Evolutionary conservation across 2,888 invertebrate genomes (phyloP).

Genomic region (Schizotus pectinicornis): DNA sequence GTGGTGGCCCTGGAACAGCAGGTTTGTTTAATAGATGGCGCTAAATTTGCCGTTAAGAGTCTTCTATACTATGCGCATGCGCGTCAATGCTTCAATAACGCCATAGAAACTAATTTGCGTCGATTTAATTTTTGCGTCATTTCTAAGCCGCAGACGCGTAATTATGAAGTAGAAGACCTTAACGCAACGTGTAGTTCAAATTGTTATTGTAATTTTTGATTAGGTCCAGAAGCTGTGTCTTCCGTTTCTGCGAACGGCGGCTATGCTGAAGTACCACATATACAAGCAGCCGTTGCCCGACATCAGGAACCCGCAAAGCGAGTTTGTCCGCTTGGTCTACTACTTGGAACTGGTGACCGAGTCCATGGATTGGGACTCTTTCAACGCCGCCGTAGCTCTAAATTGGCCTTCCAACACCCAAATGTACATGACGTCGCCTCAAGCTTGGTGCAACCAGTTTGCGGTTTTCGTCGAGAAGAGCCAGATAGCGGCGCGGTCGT

Average conservation of each 20-base stretch:
- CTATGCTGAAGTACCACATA: slow-evolving; percentile 75
- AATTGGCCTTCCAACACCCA: slow-evolving; percentile 64
- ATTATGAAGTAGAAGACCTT: slow-evolving; percentile 1
- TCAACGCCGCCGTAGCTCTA: slow-evolving; percentile 69
- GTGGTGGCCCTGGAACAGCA: slow-evolving; percentile 58
- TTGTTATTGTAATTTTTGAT: neutral
- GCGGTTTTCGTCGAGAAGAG: slow-evolving; percentile 63
- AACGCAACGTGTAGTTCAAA: neutral
- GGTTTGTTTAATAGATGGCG: slow-evolving; percentile 38
- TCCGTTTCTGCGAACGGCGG: slow-evolving; percentile 84
- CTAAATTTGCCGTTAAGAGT: too few relatives aligned
- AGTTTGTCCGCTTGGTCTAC: slow-evolving; percentile 79
- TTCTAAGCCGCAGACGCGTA: too few relatives aligned
- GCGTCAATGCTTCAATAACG: too few relatives aligned
- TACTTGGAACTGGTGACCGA: slow-evolving; percentile 78
- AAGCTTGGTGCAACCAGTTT: slow-evolving; percentile 75
- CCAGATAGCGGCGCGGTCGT: slow-evolving; percentile 68
- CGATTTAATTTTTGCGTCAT: too few relatives aligned
- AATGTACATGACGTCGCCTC: slow-evolving; percentile 61
- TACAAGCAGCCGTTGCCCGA: slow-evolving; percentile 79
- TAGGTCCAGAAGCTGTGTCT: slow-evolving; percentile 80
- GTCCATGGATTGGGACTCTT: slow-evolving; percentile 70
- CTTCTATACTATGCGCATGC: too few relatives aligned
- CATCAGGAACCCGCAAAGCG: slow-evolving; percentile 68
- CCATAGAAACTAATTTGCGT: too few relatives aligned